phyloP scores from a whole-genome alignment of 2,888 invertebrate species.

The Lithophane socia region DNA sequence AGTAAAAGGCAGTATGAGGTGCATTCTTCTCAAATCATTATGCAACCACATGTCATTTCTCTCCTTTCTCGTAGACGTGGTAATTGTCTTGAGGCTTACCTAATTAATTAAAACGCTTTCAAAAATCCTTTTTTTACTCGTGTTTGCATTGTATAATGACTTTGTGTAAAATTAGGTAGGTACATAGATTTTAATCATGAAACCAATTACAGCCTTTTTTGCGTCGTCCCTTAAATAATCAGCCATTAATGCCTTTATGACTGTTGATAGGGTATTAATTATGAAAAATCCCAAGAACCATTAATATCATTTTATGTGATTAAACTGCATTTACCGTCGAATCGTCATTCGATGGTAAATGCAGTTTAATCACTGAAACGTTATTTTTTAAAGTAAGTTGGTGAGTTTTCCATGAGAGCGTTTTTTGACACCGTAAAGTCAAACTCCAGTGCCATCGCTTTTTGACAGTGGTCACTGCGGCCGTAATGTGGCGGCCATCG shows the following conservation, averaged over 20 bases:
- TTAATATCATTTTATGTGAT: background rate
- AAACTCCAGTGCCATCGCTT: no score
- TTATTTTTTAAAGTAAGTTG: no score
- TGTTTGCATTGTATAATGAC: background rate
- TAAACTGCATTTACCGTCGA: no score
- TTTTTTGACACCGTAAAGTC: no score
- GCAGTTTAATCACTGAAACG: no score
- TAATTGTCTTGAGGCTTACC: background rate
- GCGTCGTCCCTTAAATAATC: constrained; percentile 9
- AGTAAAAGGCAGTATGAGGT: background rate
- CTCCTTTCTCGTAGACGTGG: background rate
- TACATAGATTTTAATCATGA: constrained; percentile 20
- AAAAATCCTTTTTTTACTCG: background rate
- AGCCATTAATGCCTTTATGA: background rate
- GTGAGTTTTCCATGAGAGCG: no score
- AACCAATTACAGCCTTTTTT: constrained; percentile 3
- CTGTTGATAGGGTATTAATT: background rate
- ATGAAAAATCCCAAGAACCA: background rate
- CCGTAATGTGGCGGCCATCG: no score
- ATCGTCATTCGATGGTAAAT: no score
- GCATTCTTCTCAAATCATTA: background rate
- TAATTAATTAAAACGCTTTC: background rate
- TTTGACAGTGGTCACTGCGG: no score
- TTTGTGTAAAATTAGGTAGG: background rate
- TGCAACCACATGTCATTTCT: background rate